Evolutionary conservation across 2,888 invertebrate genomes (phyloP), one percentile per base, ranked within the genome.

Genomic region (Tipula confusa): DNA sequence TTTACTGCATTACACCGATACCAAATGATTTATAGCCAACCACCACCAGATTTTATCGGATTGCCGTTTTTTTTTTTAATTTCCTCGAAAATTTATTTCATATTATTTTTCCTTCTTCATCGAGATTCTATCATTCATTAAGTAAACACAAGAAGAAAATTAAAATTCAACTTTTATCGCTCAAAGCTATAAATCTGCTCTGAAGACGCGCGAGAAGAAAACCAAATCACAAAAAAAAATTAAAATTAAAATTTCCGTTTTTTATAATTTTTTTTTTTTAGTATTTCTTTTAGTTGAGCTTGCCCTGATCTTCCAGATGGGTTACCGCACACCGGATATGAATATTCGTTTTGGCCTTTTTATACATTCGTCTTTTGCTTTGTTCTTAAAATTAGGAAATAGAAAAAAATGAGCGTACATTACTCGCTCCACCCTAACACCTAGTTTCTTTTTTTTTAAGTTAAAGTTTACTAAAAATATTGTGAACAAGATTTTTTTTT

Each of bases 261-360:
- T 38, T 6, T 38, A 13, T 38, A n/a, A n/a, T n/a, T n/a, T n/a
- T n/a, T 18, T 48, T 48, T 4, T 64, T 64, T 64, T 64, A 11
- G 18, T 64, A 64, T 64, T 64, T 64, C 64, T 24, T 64, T n/a
- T 64, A 24, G 64, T 24, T 64, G 64, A 64, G 64, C 24, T 24
- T 64, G 64, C 64, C 64, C 64, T 64, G 64, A 64, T 64, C 24
- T 64, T 64, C 64, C 64, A 64, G 64, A 64, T 64, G 64, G 64
- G 64, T 64, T 64, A 64, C 64, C 64, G 64, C 64, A 64, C 64
- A 64, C 64, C 24, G 64, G 64, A 64, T 64, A 64, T 64, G 64
- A 64, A 64, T 24, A 64, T 64, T 64, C 64, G 11, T 64, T 43
- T 43, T 43, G 5, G 15, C 15, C 18, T 64, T 64, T 64, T 64